phyloP scores from a whole-genome alignment of 2,113 vertebrate species.

The Poecilia latipinna region DNA sequence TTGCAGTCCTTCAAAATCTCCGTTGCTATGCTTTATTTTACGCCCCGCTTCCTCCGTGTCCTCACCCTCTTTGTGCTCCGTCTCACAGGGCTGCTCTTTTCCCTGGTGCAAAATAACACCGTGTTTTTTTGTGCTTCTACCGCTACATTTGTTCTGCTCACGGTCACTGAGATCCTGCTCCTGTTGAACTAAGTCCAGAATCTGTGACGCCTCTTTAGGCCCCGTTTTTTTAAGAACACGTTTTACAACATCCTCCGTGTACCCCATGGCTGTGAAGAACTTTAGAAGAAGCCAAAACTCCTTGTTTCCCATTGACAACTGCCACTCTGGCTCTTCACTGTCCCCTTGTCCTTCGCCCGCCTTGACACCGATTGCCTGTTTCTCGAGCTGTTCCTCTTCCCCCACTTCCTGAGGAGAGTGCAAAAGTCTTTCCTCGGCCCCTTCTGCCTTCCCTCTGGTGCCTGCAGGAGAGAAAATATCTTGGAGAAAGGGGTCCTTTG shows the following conservation, averaged over 20 bases:
- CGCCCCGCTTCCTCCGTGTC: conserved; percentile 1
- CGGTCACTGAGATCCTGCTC: conserved; percentile 75
- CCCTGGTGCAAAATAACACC: not conserved
- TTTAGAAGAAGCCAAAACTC: conserved; percentile 79
- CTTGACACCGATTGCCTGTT: not conserved
- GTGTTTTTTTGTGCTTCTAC: not conserved
- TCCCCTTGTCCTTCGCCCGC: not conserved
- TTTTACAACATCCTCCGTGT: conserved; percentile 75
- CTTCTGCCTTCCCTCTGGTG: conserved; percentile 16
- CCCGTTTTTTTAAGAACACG: conserved; percentile 75
- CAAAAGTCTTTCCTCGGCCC: conserved; percentile 6
- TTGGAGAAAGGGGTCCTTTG: conserved; percentile 11
- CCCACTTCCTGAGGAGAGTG: conserved; percentile 47
- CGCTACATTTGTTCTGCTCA: not conserved
- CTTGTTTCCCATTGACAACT: conserved; percentile 59
- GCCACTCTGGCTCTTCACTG: conserved; percentile 8
- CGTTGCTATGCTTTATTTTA: not conserved
- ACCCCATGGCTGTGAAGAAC: conserved; percentile 86
- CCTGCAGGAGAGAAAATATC: not conserved
- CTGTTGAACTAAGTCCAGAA: conserved; percentile 83
- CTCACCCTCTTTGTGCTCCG: conserved; percentile 56
- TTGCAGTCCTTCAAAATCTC: not conserved
- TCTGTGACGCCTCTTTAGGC: conserved; percentile 78
- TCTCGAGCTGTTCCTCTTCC: conserved; percentile 32
- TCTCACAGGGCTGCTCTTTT: conserved; percentile 56